Evolutionary conservation across 2,113 vertebrate species (phyloP).

Genomic region (Salvelinus namaycush): DNA sequence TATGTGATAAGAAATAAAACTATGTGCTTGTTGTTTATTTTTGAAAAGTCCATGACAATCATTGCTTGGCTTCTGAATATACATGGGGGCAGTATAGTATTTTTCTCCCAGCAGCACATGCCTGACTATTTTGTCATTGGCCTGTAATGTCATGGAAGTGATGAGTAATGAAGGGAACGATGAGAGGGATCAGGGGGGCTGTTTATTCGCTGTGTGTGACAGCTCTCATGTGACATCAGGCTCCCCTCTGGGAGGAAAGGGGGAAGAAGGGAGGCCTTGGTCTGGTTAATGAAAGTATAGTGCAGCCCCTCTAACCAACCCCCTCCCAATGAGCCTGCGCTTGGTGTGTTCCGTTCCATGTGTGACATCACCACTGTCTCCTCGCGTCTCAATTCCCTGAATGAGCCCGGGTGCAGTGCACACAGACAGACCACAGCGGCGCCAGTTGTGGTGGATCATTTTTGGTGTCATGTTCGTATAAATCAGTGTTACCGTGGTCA

Average conservation of each 20-base stretch:
- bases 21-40: neutral
- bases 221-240: conserved; percentile 41
- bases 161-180: conserved; percentile 49
- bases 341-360: neutral
- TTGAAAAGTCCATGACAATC: no score
- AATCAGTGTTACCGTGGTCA: conserved; percentile 44
- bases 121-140: conserved; percentile 14
- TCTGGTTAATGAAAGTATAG: neutral
- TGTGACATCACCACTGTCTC: conserved; percentile 17
- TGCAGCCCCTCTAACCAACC: neutral
- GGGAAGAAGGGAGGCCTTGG: neutral
- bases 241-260: conserved; percentile 3
- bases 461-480: conserved; percentile 48
- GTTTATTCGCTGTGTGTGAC: conserved; percentile 29
- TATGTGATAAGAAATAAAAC: neutral
- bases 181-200: conserved; percentile 20
- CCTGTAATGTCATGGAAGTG: conserved; percentile 45
- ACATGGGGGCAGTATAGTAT: neutral
- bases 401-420: neutral
- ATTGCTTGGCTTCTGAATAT: neutral
- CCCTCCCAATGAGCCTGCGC: neutral
- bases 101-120: conserved; percentile 5
- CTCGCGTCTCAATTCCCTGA: conserved; percentile 11
- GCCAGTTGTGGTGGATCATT: conserved; percentile 53
- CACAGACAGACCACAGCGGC: conserved; percentile 25